These are phyloP conservation scores for Quadroppia sp. DNA, from an alignment of 2,888 invertebrate genomes.

Conservation along the genomic window DNA sequence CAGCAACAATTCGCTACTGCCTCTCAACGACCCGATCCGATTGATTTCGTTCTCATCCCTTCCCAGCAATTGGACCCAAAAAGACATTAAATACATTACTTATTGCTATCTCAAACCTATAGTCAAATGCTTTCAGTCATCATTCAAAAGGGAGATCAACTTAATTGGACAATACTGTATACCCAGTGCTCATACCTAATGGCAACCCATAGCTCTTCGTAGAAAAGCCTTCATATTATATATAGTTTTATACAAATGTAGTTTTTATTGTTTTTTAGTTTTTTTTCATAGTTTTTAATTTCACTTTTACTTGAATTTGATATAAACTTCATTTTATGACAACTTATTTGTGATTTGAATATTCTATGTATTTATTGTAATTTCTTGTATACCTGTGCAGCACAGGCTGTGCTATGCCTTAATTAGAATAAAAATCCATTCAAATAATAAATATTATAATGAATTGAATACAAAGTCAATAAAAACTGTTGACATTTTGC, in stretches of 20 bases:
- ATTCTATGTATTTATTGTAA: too few species aligned
- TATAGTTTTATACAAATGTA: neutral
- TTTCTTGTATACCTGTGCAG: too few species aligned
- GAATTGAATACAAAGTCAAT: too few species aligned
- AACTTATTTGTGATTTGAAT: too few species aligned
- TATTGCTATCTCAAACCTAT: neutral
- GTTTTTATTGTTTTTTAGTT: neutral
- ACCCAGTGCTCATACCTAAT: neutral
- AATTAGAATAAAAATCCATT: too few species aligned
- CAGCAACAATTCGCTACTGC: constrained; percentile 6
- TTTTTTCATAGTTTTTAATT: neutral
- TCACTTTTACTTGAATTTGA: neutral
- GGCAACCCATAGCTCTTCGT: neutral
- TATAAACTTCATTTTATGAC: too few species aligned
- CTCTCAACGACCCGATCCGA: constrained; percentile 33
- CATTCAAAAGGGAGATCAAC: constrained; percentile 9
- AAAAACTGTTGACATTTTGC: too few species aligned
- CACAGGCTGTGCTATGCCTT: too few species aligned
- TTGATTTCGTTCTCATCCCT: constrained; percentile 11
- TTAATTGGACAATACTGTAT: constrained; percentile 10
- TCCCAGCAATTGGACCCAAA: constrained; percentile 31
- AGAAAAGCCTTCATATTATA: neutral
- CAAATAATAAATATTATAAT: too few species aligned
- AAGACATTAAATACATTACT: constrained; percentile 10
- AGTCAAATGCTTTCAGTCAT: constrained; percentile 18